Percentiles rank a stretch among this genome's conserved stretches.
Conservation (phyloP, 1,140 invertebrate genomes). For the Hypothenemus hampei region DNA sequence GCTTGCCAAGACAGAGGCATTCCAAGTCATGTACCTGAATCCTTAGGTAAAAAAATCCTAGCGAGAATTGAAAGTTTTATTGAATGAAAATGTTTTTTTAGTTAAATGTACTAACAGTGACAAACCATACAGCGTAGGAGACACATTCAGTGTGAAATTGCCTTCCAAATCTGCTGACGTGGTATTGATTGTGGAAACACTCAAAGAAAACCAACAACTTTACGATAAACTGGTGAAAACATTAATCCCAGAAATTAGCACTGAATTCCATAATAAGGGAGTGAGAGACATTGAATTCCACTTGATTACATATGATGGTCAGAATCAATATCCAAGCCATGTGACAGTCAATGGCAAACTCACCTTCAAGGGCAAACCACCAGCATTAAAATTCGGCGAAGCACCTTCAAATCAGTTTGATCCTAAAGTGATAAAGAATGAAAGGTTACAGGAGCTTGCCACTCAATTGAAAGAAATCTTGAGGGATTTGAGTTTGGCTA, state of each 20-base stretch:
- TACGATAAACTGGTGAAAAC: slow-evolving; percentile 52
- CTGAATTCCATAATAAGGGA: slow-evolving; percentile 50
- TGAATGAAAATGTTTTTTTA: slow-evolving; percentile 29
- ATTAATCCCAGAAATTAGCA: slow-evolving; percentile 47
- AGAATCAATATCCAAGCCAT: slow-evolving; percentile 51
- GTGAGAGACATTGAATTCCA: slow-evolving; percentile 57
- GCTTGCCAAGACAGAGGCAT: slow-evolving; percentile 52
- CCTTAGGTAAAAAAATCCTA: slow-evolving; percentile 47
- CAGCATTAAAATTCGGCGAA: slow-evolving; percentile 50
- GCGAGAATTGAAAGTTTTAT: not conserved
- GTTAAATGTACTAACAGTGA: slow-evolving; percentile 55
- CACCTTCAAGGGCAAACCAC: slow-evolving; percentile 53
- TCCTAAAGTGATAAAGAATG: slow-evolving; percentile 3
- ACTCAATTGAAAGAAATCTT: slow-evolving; percentile 8
- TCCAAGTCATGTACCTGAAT: slow-evolving; percentile 51
- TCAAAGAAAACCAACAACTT: slow-evolving; percentile 47
- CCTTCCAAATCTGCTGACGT: slow-evolving; percentile 69
- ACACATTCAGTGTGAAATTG: slow-evolving; percentile 59
- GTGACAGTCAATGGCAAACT: slow-evolving; percentile 53
- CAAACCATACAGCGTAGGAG: slow-evolving; percentile 50
- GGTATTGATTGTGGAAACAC: slow-evolving; percentile 64
- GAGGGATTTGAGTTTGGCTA: slow-evolving; percentile 29
- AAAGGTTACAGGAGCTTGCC: slow-evolving; percentile 1
- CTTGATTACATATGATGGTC: slow-evolving; percentile 54
- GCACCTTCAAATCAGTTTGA: slow-evolving; percentile 25